Percentiles rank a stretch among this genome's conserved stretches.
Evolutionary conservation across 64 coral and sea anemone genomes (phyloP).

Genomic region (Platygyra sinensis): DNA sequence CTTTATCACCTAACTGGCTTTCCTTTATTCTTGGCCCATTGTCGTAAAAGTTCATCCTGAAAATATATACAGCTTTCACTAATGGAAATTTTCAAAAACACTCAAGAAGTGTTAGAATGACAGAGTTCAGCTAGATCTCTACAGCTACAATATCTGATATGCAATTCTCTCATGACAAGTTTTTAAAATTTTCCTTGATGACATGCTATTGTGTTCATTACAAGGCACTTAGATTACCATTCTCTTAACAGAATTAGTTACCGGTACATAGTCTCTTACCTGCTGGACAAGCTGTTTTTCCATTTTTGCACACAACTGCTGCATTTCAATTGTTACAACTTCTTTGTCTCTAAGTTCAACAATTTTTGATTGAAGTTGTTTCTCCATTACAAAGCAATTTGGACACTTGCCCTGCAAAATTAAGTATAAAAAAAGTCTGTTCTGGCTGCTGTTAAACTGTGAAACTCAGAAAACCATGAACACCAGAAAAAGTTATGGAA

Average conservation of each 20-base stretch:
- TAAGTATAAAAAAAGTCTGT: not conserved
- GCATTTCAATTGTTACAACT: conserved; percentile 69
- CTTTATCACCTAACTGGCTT: conserved; percentile 44
- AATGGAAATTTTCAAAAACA: too few relatives aligned
- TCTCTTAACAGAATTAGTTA: too few relatives aligned
- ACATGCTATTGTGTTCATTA: too few relatives aligned
- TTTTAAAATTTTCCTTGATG: too few relatives aligned
- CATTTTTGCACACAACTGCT: conserved; percentile 89
- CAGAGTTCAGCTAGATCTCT: too few relatives aligned
- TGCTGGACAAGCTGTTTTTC: conserved; percentile 89
- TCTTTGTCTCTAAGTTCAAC: conserved; percentile 69
- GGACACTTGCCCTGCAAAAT: conserved; percentile 66
- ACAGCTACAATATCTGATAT: too few relatives aligned
- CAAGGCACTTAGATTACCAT: too few relatives aligned
- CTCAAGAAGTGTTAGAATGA: too few relatives aligned
- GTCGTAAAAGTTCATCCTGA: conserved; percentile 76
- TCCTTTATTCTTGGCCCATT: conserved; percentile 94
- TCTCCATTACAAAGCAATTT: conserved; percentile 83
- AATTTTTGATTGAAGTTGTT: conserved; percentile 88
- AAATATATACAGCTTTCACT: not conserved
- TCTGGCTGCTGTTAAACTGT: not conserved
- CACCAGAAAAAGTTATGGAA: not conserved
- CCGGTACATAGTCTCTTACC: conserved; percentile 18
- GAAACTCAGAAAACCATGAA: not conserved
- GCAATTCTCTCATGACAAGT: too few relatives aligned